phyloP scores from a whole-genome alignment of 1,140 invertebrate species.

The Eupeodes corollae region DNA sequence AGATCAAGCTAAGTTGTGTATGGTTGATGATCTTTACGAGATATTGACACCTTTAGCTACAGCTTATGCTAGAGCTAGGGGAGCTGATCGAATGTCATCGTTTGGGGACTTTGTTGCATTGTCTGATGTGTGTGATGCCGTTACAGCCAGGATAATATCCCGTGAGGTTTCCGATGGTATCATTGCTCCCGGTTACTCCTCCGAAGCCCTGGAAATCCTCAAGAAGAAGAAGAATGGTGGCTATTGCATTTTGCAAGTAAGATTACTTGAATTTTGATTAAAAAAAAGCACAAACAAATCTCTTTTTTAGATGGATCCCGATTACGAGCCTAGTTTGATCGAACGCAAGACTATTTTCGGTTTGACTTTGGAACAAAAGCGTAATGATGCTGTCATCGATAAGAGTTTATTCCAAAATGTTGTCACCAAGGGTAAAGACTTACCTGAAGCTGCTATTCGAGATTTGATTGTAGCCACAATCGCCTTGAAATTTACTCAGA shows the following conservation, averaged over 20 bases:
- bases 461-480: conserved; percentile 94
- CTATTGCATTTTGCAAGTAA: conserved; percentile 78
- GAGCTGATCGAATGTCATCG: conserved; percentile 97
- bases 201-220: conserved; percentile 75
- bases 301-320: conserved; percentile 68
- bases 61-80: conserved; percentile 91
- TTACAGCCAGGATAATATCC: conserved; percentile 68
- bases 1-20: conserved; percentile 75
- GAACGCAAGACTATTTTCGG: conserved; percentile 88
- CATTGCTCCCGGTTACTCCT: conserved; percentile 81
- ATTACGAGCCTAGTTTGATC: conserved; percentile 65
- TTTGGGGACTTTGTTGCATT: conserved; percentile 97
- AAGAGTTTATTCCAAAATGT: conserved; percentile 70
- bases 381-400: conserved; percentile 83
- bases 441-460: conserved; percentile 65
- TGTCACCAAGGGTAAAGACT: conserved; percentile 58
- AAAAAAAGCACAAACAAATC: conserved; percentile 1
- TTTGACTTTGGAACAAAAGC: conserved; percentile 78
- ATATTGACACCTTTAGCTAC: conserved; percentile 75
- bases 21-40: conserved; percentile 76
- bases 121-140: conserved; percentile 80
- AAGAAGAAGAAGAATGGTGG: conserved; percentile 91
- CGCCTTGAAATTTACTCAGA: conserved; percentile 95
- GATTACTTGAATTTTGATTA: not conserved
- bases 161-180: conserved; percentile 92